These are phyloP conservation scores for Patella vulgata DNA, from an alignment of 1,140 invertebrate species.

Conservation along the genomic window DNA sequence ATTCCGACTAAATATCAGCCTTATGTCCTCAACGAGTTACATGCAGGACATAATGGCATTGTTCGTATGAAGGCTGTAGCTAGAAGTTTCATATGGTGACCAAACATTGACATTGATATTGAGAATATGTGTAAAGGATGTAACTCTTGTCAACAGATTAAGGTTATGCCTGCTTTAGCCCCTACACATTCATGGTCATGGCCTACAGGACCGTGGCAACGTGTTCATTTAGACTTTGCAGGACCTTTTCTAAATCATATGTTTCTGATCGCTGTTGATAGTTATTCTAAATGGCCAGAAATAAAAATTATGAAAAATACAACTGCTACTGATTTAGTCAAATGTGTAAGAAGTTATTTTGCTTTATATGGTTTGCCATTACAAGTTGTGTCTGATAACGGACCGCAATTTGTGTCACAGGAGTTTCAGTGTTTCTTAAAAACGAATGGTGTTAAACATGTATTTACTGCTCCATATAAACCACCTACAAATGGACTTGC, in stretches of 20 bases:
- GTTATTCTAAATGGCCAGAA: no score
- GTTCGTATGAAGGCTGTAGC: constrained; percentile 70
- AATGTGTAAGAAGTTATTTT: constrained; percentile 12
- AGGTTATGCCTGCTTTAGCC: constrained; percentile 15
- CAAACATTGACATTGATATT: constrained; percentile 68
- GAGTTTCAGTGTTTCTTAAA: no score
- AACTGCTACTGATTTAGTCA: constrained; percentile 34
- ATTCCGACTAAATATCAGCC: constrained; percentile 64
- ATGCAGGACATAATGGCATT: constrained; percentile 69
- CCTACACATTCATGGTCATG: constrained; percentile 36
- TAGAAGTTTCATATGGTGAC: constrained; percentile 70
- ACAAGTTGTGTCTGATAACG: constrained; percentile 55
- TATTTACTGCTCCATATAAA: no score
- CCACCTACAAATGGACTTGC: constrained; percentile 25
- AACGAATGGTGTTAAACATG: no score
- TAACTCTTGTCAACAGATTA: no score
- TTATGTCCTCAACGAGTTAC: constrained; percentile 64
- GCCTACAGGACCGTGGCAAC: constrained; percentile 19
- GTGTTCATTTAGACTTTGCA: no score
- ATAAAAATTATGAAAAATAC: no score
- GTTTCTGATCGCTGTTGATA: constrained; percentile 31
- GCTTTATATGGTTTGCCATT: constrained; percentile 39
- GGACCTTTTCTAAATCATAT: constrained; percentile 38
- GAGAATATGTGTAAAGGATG: constrained; percentile 65
- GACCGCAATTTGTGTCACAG: no score